Conservation (phyloP, 2,888 invertebrate genomes). For the Drosophila sordidula region DNA sequence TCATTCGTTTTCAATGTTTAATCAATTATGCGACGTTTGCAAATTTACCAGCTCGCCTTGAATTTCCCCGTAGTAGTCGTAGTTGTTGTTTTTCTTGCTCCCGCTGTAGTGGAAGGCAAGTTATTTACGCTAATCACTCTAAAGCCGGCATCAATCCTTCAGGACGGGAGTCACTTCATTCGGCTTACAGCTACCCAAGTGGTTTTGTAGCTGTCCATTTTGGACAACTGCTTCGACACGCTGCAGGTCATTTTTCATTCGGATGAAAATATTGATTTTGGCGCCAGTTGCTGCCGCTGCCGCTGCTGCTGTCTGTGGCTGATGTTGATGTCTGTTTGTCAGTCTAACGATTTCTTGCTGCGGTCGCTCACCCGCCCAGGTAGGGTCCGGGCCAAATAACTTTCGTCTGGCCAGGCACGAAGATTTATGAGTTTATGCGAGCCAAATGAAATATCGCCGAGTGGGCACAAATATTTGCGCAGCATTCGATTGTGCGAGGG, state of each 20-base stretch:
- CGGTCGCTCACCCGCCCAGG: slow-evolving; percentile 46
- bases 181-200: slow-evolving; percentile 36
- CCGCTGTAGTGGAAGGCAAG: background rate
- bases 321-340: slow-evolving; percentile 81
- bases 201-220: slow-evolving; percentile 55
- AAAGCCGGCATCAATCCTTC: slow-evolving; percentile 32
- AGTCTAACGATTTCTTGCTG: slow-evolving; percentile 76
- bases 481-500: slow-evolving; percentile 35
- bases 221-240: slow-evolving; percentile 50
- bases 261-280: slow-evolving; percentile 81
- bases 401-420: slow-evolving; percentile 35
- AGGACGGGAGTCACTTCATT: slow-evolving; percentile 18
- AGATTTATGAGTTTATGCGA: slow-evolving; percentile 78
- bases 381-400: slow-evolving; percentile 31
- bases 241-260: slow-evolving; percentile 78
- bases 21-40: slow-evolving; percentile 77
- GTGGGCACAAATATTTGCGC: slow-evolving; percentile 70
- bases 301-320: slow-evolving; percentile 24
- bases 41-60: slow-evolving; percentile 45
- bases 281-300: slow-evolving; percentile 18
- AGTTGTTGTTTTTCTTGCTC: no score
- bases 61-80: background rate
- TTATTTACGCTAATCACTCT: slow-evolving; percentile 59
- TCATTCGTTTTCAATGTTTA: slow-evolving; percentile 68
- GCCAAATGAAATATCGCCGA: slow-evolving; percentile 76